Percentiles rank a stretch among this genome's conserved stretches.
Conservation (phyloP, 2,888 invertebrate species). For the Agrotis exclamationis region DNA sequence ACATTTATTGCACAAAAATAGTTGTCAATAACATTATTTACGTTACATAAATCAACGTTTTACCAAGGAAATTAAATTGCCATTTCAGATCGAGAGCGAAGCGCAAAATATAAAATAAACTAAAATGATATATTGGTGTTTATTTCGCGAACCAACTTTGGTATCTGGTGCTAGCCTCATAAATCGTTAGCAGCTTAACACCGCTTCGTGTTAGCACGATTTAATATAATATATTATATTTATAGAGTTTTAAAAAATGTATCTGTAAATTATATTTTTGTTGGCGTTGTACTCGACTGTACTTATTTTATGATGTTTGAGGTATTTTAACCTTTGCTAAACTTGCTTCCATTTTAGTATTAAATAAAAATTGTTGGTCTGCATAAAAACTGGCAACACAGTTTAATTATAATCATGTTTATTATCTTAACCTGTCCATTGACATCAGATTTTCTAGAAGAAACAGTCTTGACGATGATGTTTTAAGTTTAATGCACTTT, state of each 20-base stretch:
- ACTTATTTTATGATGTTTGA: constrained; percentile 21
- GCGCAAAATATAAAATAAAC: constrained; percentile 57
- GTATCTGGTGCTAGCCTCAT: constrained; percentile 52
- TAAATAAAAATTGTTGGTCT: neutral
- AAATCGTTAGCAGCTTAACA: constrained; percentile 56
- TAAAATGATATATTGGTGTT: constrained; percentile 59
- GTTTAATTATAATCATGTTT: neutral
- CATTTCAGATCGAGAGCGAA: constrained; percentile 47
- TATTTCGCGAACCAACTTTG: constrained; percentile 60
- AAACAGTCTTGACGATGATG: too few species aligned
- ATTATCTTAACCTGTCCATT: neutral
- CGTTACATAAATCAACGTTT: constrained; percentile 29
- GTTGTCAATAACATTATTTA: constrained; percentile 11
- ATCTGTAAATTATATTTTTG: constrained; percentile 46
- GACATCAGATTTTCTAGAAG: neutral
- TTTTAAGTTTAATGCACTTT: too few species aligned
- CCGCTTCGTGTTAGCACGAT: constrained; percentile 49
- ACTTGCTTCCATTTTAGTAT: neutral
- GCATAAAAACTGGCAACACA: neutral
- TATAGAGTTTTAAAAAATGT: constrained; percentile 45
- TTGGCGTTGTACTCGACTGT: constrained; percentile 28
- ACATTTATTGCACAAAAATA: constrained; percentile 5
- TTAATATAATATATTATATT: constrained; percentile 45
- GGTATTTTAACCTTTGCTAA: constrained; percentile 9
- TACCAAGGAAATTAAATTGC: constrained; percentile 54